Evolutionary conservation across 2,113 vertebrate genomes (phyloP), one percentile per base, ranked within the genome.

Genomic region (Felis chaus): DNA sequence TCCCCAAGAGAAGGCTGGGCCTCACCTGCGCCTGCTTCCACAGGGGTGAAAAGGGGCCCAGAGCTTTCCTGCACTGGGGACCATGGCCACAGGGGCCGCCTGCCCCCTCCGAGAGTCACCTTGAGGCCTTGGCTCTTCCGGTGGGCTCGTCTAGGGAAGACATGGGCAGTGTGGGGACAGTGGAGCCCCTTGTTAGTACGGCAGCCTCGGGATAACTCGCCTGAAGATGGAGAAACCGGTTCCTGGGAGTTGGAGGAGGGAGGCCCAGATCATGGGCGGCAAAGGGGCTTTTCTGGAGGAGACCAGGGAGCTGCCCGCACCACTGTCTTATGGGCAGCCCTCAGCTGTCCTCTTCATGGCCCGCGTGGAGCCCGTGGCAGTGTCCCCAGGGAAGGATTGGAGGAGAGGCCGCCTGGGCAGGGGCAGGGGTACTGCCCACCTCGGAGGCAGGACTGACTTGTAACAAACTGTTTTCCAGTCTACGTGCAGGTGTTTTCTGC

Each of bases 381-480:
- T 7, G 31, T 21, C 29, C 10, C 4, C 5, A 9, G 31, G 41
- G 41, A 9, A 13, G 31, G 76, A 0, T 2, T 33, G 48, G 48
- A 21, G 48, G 48, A n/a, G 48, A 53, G 57, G 55, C 36, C 4
- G 7, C 57, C 21, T 0, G 14, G 36, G 45, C 48, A 11, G 65
- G 27, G 29, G 18, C 31, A 33, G 74, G 74, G 41, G 15, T 25
- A 29, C 48, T 48, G 1, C 36, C 29, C 15, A 12, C 29, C 45
- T 4, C 2, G 16, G 48, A 9, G 5, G 18, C 31, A 6, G 16
- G 76, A 12, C 76, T 5, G 31, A 48, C 14, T 14, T 9, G 7
- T 16, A 10, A 29, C 14, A 45, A 27, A 4, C 33, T 69, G 2
- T 94, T 97, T 98, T 98, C 79, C 97, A 98, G 97, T 33, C 19